Evolutionary conservation across 2,113 vertebrate species (phyloP), one percentile per base, ranked within the genome.

Genomic region (Chelonoidis abingdonii): DNA sequence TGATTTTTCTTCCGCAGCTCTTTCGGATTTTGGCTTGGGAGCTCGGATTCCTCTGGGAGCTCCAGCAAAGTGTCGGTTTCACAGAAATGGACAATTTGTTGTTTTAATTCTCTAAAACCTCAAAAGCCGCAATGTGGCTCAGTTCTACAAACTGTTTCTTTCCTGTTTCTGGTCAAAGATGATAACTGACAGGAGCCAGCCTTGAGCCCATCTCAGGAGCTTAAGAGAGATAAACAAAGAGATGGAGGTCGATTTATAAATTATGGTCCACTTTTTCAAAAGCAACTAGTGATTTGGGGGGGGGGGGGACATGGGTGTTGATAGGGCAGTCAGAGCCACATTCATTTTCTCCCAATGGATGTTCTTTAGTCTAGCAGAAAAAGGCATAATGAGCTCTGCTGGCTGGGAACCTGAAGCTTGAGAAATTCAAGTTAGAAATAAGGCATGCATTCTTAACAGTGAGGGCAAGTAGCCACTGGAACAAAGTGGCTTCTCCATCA

Each of bases 41-140:
- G 27, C 47, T 1, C 25, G 49, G 56, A 53, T 29, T 89, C 87
- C 87, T 85, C 75, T 0, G 62, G 92, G 94, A 25, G 2, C 10
- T 1, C 1, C 12, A 1, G 56, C 50, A 75, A 52, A 41, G 91
- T 3, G 87, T 24, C 22, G 62, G 44, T 85, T 92, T 87, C 92
- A 76, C 88, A 93, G 85, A 65, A 90, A 80, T 1, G 80, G 56
- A n/a, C 89, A 24, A 87, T 94, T 97, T 97, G 94, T 91, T 91
- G 94, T 62, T 88, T 90, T 94, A 84, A 96, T 87, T 86, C 2
- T 83, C 56, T 86, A 49, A 92, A 94, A 93, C 89, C 93, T 94
- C 96, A 93, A 27, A 95, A 94, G 62, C 96, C 93, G n/a, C 92
- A 87, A 19, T 52, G 17, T n/a, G 76, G 81, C 29, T 88, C 0